Conservation (phyloP, 2,797 vertebrate species). For the Catostomus latipinnis region DNA sequence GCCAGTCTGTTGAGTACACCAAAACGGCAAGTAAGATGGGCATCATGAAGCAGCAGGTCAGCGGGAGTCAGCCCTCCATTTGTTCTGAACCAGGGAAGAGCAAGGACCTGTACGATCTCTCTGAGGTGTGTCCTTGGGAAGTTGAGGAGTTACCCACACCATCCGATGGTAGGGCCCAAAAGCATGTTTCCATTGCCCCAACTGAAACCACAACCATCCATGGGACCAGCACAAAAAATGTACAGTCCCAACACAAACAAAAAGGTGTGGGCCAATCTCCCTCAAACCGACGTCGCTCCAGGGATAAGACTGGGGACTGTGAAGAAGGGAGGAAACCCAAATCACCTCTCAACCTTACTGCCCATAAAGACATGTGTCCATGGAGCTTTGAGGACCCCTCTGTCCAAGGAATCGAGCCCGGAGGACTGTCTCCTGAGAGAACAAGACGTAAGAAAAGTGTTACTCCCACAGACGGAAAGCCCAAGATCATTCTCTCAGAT, state of each 20-base stretch:
- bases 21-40: slow-evolving; percentile 91
- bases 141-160: slow-evolving; percentile 86
- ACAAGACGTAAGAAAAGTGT: slow-evolving; percentile 83
- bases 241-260: slow-evolving; percentile 81
- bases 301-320: slow-evolving; percentile 72
- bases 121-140: slow-evolving; percentile 97
- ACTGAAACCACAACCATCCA: slow-evolving; percentile 82
- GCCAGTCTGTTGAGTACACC: slow-evolving; percentile 86
- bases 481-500: slow-evolving; percentile 77
- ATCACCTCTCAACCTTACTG: slow-evolving; percentile 49
- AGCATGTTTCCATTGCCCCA: slow-evolving; percentile 95
- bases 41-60: slow-evolving; percentile 96
- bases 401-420: slow-evolving; percentile 70
- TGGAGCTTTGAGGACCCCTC: slow-evolving; percentile 81
- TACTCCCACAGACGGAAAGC: slow-evolving; percentile 78
- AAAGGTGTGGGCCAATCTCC: slow-evolving; percentile 72
- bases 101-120: slow-evolving; percentile 87
- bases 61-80: slow-evolving; percentile 83
- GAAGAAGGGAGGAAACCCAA: slow-evolving; percentile 71
- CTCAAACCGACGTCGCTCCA: slow-evolving; percentile 73
- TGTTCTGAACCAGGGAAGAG: slow-evolving; percentile 83
- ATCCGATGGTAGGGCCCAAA: slow-evolving; percentile 89
- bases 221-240: slow-evolving; percentile 71
- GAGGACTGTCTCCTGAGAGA: slow-evolving; percentile 78
- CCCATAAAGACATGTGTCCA: slow-evolving; percentile 70